Conservation (phyloP, 2,888 invertebrate genomes). For the Rutpela maculata region DNA sequence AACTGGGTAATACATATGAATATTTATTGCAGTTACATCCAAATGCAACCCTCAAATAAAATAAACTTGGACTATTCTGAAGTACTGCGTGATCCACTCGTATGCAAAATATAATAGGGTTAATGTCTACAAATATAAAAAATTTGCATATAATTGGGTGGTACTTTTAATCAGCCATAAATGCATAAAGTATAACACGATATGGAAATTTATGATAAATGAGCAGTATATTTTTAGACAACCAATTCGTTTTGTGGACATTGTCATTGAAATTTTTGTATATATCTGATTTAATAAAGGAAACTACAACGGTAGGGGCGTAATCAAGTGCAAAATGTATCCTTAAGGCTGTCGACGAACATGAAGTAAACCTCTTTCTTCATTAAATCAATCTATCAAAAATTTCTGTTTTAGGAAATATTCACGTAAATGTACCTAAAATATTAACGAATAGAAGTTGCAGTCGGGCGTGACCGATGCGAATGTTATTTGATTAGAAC, state of each 20-base stretch:
- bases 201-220: constrained; percentile 36
- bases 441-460: too few species aligned
- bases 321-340: too few species aligned
- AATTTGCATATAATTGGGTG: constrained; percentile 27
- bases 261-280: constrained; percentile 10
- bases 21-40: not conserved
- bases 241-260: not conserved
- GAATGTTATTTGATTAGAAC: too few species aligned
- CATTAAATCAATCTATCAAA: too few species aligned
- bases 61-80: not conserved
- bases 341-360: too few species aligned
- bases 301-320: not conserved
- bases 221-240: constrained; percentile 25
- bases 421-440: too few species aligned
- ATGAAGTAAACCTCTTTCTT: too few species aligned
- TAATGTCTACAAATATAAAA: constrained; percentile 11
- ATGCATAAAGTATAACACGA: constrained; percentile 17
- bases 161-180: constrained; percentile 16
- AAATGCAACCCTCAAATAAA: not conserved
- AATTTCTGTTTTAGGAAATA: too few species aligned
- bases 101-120: not conserved
- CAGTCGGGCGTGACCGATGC: too few species aligned
- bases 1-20: too few species aligned
- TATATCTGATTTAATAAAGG: not conserved
- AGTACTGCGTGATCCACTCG: not conserved